These are phyloP conservation scores for Limenitis camilla DNA, from an alignment of 2,888 invertebrate genomes.

Conservation along the genomic window DNA sequence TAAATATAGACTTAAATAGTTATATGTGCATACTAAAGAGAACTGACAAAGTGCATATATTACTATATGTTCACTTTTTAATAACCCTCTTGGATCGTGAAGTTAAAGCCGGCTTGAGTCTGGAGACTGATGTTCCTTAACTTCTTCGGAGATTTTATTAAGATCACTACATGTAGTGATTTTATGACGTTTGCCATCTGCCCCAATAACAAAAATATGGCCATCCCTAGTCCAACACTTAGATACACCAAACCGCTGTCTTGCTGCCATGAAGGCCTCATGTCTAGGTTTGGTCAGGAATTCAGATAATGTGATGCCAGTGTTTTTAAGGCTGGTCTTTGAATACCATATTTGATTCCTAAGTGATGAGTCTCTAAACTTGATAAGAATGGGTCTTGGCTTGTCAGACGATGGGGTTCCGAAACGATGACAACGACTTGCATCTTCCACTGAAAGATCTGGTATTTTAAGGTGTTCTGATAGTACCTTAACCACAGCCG, in stretches of 20 bases:
- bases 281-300: too few relatives aligned
- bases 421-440: constrained; percentile 8
- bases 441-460: neutral
- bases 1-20: too few relatives aligned
- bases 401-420: neutral
- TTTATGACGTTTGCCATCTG: neutral
- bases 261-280: too few relatives aligned
- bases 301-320: too few relatives aligned
- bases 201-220: neutral
- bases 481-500: neutral
- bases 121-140: neutral
- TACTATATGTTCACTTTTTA: too few relatives aligned
- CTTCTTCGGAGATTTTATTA: neutral
- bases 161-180: neutral
- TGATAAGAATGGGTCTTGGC: constrained; percentile 1
- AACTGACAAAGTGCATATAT: too few relatives aligned
- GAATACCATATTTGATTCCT: constrained; percentile 1
- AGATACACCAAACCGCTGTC: too few relatives aligned
- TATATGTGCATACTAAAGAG: too few relatives aligned
- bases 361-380: neutral
- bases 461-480: constrained; percentile 5
- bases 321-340: constrained; percentile 3
- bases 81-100: neutral
- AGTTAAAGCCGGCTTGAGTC: neutral
- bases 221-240: constrained; percentile 7